A percentile compares a stretch with the other conserved stretches of the same genome.
These are phyloP conservation scores for Eidolon dupreanum DNA, from an alignment of 2,797 vertebrate species.

Conservation along the genomic window DNA sequence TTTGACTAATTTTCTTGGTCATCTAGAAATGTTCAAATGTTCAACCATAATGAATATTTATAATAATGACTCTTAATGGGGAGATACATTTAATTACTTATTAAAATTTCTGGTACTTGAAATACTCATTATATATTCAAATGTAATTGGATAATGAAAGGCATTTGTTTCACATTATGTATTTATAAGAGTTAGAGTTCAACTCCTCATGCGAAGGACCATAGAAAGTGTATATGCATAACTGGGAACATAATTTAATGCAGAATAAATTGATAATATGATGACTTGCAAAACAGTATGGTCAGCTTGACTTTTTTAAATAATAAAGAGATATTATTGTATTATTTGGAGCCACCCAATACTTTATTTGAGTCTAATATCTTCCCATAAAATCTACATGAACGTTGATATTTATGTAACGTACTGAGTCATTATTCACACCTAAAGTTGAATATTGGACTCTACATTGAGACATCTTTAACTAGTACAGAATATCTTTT, in stretches of 20 bases:
- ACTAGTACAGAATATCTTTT: not conserved
- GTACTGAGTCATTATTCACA: not conserved
- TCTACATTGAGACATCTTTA: not conserved
- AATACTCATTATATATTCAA: conserved; percentile 42
- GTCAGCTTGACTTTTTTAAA: not conserved
- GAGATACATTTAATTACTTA: conserved; percentile 32
- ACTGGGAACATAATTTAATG: conserved; percentile 26
- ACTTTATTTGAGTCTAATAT: not conserved
- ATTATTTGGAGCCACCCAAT: not conserved
- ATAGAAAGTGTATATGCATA: not conserved
- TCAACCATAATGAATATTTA: not conserved
- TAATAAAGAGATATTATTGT: not conserved
- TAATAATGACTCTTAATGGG: not conserved
- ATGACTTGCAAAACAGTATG: not conserved
- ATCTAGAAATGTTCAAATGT: not conserved
- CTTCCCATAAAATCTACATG: not conserved
- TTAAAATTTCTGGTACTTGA: conserved; percentile 39
- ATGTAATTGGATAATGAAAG: conserved; percentile 62
- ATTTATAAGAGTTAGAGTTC: conserved; percentile 54
- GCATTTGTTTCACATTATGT: conserved; percentile 27
- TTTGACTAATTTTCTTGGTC: not conserved
- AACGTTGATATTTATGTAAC: not conserved
- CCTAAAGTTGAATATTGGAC: not conserved
- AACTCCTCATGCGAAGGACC: conserved; percentile 58
- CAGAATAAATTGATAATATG: not conserved